Base-by-base conservation (phyloP, 2,888 invertebrate species). In the Dryobota labecula region DNA sequence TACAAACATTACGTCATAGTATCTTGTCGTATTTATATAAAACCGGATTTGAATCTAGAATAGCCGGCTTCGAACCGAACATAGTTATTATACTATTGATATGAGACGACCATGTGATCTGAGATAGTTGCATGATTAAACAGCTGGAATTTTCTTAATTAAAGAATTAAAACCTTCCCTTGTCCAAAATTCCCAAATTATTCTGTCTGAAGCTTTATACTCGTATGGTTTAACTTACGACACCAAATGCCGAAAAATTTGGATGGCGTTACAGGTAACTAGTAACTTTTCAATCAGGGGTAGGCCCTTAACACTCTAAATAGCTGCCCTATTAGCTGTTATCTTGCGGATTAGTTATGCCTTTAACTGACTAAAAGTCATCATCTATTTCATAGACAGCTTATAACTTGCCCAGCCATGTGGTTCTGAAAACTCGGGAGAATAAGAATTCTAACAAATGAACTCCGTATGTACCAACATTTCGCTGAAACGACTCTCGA, bases 41-140 rank as follows among this genome's bases (percentile, higher is more conserved):
- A 78, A 78, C 78, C 78, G 79, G 78, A 67, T 82, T 62, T 57
- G 33, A 56, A 47, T 56, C 30, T 41, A 63, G 41, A 70, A 57
- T 73, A 38, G 54, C 45, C 18, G 13, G 36, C 56, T 38, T 18
- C 20, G 9, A 36, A 51, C 6, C 2, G 20, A 78, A 51, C 24
- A 27, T 18, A 56, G 8, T 24, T 27, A n/a, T 54, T n/a, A 1
- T 20, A 15, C 41, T 33, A 27, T n/a, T 20, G 15, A 36, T 27
- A 30, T 15, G 43, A 36, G 27, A 30, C 15, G 18, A n/a, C 4
- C 13, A 30, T 53, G n/a, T 51, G 11, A 53, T 38, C 20, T 33
- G 30, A 27, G 9, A 47, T 45, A 36, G 38, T 27, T 49, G 15
- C 9, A 30, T n/a, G n/a, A n/a, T 7, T 36, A 9, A 27, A 11